A percentile compares a stretch with the other conserved stretches of the same genome.
Conservation (phyloP, 2,888 invertebrate genomes). For the Hyppa rectilinea region DNA sequence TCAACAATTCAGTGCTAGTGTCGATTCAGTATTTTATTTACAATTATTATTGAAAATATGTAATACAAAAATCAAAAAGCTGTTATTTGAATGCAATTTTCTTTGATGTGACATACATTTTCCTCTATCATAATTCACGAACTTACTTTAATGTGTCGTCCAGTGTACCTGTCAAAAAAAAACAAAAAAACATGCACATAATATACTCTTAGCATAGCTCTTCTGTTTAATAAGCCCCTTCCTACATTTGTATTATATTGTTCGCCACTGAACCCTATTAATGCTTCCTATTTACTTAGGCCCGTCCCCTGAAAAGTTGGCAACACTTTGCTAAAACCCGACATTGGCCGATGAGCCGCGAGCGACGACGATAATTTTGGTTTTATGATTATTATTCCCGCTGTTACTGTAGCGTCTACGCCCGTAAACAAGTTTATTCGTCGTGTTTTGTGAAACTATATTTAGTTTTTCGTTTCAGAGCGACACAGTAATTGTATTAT, state of each 20-base stretch:
- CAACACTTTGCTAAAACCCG: conserved; percentile 24
- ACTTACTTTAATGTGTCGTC: not conserved
- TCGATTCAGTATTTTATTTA: too few relatives aligned
- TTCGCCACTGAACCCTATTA: not conserved
- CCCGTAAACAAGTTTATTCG: conserved; percentile 35
- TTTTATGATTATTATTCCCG: conserved; percentile 48
- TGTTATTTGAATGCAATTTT: not conserved
- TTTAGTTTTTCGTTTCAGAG: not conserved
- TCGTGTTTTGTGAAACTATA: conserved; percentile 9
- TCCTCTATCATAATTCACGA: not conserved
- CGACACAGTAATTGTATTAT: not conserved
- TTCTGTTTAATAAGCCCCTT: not conserved
- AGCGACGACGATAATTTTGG: conserved; percentile 31
- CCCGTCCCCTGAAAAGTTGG: conserved; percentile 19
- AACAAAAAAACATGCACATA: not conserved
- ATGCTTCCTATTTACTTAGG: not conserved
- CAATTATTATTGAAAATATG: too few relatives aligned
- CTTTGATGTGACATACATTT: not conserved
- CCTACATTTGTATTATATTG: too few relatives aligned
- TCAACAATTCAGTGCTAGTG: too few relatives aligned
- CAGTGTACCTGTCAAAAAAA: not conserved
- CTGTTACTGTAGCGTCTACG: conserved; percentile 5
- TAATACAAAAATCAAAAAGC: too few relatives aligned
- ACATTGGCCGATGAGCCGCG: conserved; percentile 40
- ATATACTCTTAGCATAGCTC: not conserved